These are phyloP conservation scores for Sebastes minor DNA, from an alignment of 2,797 vertebrate species.

Conservation along the genomic window DNA sequence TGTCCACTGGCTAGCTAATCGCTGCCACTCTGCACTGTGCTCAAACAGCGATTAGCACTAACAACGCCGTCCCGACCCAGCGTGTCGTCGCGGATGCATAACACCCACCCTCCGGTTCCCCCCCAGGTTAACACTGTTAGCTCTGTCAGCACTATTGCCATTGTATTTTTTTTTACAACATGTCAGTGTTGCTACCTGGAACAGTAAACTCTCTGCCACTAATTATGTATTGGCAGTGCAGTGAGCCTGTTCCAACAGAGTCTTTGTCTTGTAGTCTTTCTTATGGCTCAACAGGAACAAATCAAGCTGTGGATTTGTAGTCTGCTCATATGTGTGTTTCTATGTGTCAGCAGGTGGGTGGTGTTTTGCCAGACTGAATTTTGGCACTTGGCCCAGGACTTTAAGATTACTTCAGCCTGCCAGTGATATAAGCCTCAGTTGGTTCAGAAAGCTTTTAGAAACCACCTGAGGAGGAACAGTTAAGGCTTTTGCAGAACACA, in stretches of 20 bases:
- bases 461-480: conserved; percentile 20
- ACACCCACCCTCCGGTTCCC: too few species aligned
- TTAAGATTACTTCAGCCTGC: conserved; percentile 27
- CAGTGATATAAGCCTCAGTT: conserved; percentile 41
- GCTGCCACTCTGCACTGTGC: too few species aligned
- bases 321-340: conserved; percentile 6
- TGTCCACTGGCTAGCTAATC: too few species aligned
- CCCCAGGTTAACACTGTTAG: too few species aligned
- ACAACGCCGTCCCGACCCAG: too few species aligned
- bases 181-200: conserved; percentile 10
- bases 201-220: conserved; percentile 35
- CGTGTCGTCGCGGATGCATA: too few species aligned
- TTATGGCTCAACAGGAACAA: conserved; percentile 12
- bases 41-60: too few species aligned
- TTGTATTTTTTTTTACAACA: too few species aligned
- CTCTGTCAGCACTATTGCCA: not conserved
- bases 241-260: conserved; percentile 4
- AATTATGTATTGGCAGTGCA: conserved; percentile 32
- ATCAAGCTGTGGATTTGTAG: conserved; percentile 8
- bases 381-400: conserved; percentile 45
- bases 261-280: conserved; percentile 18
- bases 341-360: conserved; percentile 35
- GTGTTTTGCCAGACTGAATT: conserved; percentile 26
- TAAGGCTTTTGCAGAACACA: conserved; percentile 2
- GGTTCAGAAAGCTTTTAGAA: conserved; percentile 42